Base-by-base conservation (phyloP, 2,888 invertebrate species). In the Mimas tiliae region DNA sequence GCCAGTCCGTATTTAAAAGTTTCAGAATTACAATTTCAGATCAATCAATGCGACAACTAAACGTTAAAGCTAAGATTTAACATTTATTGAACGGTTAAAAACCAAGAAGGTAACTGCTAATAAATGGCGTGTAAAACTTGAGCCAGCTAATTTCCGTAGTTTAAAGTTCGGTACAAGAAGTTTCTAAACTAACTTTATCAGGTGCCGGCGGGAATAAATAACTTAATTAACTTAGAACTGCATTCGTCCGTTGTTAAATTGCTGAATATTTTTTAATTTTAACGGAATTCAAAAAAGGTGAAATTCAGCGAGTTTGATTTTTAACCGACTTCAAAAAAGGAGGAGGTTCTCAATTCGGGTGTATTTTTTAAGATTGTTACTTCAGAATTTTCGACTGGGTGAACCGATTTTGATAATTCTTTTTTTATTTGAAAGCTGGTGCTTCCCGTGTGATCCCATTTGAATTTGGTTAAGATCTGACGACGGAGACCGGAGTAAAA, bases 131-230 rank as follows among this genome's bases (percentile, higher is more conserved):
- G 45, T 53, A 27, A 64, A 67, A 65, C 63, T 66, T 14, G 62
- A 63, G 12, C 33, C 63, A 50, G 47, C 47, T 34, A 70, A 69
- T 72, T 72, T 69, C 62, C 67, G 58, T 64, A 58, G 71, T 66
- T 69, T 38, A 68, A 74, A 66, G 63, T 71, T 65, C 42, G 45
- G 38, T n/a, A 65, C 55, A 70, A 67, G 63, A 62, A 58, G 63
- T 50, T 71, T 72, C 68, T 48, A 67, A 73, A 68, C 68, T 67
- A 73, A 69, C 67, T 75, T 71, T 64, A 71, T 70, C 66, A 68
- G 67, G 63, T 55, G 65, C 63, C 53, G 50, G 50, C 64, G 62
- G 63, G 55, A 67, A 67, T 68, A 67, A 70, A 71, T 65, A 63
- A 68, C 68, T 65, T 62, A 68, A 68, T 68, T 68, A 68, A 48